These are phyloP conservation scores for Bugulina stolonifera DNA, from an alignment of 2,888 invertebrate species.

Conservation along the genomic window DNA sequence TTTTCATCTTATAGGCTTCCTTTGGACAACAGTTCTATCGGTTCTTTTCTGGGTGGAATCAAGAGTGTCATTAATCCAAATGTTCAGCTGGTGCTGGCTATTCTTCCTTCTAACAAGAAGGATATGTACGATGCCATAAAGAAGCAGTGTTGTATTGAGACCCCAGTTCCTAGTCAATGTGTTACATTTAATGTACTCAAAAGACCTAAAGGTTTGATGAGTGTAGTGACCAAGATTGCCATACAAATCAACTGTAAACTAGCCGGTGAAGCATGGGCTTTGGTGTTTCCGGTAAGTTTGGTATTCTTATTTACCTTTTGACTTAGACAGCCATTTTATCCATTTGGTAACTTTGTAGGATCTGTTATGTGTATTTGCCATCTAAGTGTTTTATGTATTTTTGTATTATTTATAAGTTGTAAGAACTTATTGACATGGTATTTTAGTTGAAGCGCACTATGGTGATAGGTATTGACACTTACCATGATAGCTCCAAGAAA, in stretches of 20 bases:
- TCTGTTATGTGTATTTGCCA: no score
- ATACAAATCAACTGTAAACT: slow-evolving; percentile 90
- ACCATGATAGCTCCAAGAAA: slow-evolving; percentile 64
- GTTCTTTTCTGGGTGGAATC: slow-evolving; percentile 37
- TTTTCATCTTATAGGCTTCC: slow-evolving; percentile 32
- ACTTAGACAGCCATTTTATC: no score
- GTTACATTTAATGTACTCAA: slow-evolving; percentile 27
- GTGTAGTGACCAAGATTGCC: slow-evolving; percentile 83
- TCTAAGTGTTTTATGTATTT: no score
- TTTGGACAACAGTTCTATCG: slow-evolving; percentile 35
- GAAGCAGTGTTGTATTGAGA: slow-evolving; percentile 58
- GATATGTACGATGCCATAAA: slow-evolving; percentile 83
- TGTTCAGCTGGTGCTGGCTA: slow-evolving; percentile 54
- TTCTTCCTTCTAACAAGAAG: slow-evolving; percentile 64
- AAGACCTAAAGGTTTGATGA: slow-evolving; percentile 56
- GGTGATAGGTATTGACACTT: slow-evolving; percentile 81
- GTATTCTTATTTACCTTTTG: no score
- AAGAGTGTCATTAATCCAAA: slow-evolving; percentile 32
- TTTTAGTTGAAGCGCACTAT: slow-evolving; percentile 57
- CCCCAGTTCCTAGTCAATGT: slow-evolving; percentile 71
- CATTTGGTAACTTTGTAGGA: no score
- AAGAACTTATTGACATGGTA: no score
- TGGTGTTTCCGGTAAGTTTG: slow-evolving; percentile 58
- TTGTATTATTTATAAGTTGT: no score
- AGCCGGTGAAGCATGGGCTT: slow-evolving; percentile 82